Evolutionary conservation across 2,888 invertebrate species (phyloP).

Genomic region (Lymantria dispar): DNA sequence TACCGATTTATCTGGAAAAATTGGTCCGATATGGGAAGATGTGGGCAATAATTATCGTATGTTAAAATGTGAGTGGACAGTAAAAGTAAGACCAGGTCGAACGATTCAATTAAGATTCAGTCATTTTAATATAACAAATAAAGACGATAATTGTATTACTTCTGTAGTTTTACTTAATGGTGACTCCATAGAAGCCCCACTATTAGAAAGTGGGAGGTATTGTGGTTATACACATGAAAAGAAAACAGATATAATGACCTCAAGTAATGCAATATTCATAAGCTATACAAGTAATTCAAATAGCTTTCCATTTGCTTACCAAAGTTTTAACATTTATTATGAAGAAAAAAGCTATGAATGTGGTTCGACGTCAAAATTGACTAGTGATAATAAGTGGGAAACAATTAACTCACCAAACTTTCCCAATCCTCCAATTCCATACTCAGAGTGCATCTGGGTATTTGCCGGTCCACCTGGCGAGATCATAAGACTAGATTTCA

Average conservation of each 20-base stretch:
- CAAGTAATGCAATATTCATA: slow-evolving; percentile 81
- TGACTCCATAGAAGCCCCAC: slow-evolving; percentile 85
- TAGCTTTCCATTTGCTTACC: slow-evolving; percentile 21
- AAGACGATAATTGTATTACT: slow-evolving; percentile 47
- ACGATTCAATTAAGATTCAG: slow-evolving; percentile 85
- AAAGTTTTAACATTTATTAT: slow-evolving; percentile 75
- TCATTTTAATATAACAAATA: slow-evolving; percentile 82
- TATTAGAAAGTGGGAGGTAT: slow-evolving; percentile 88
- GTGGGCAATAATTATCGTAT: not conserved
- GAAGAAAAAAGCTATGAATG: slow-evolving; percentile 86
- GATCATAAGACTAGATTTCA: slow-evolving; percentile 88
- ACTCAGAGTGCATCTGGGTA: slow-evolving; percentile 92
- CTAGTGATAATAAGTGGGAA: slow-evolving; percentile 66
- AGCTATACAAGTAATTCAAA: slow-evolving; percentile 34
- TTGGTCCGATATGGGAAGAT: slow-evolving; percentile 55
- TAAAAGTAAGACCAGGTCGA: slow-evolving; percentile 88
- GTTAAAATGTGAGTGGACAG: slow-evolving; percentile 86
- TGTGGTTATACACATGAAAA: slow-evolving; percentile 80
- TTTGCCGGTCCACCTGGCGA: slow-evolving; percentile 88
- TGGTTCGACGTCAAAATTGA: slow-evolving; percentile 85
- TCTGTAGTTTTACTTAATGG: slow-evolving; percentile 88
- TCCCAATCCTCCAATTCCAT: slow-evolving; percentile 89
- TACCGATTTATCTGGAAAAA: slow-evolving; percentile 79
- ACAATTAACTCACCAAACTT: slow-evolving; percentile 88
- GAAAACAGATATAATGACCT: slow-evolving; percentile 76